These are phyloP conservation scores for Lycia hirtaria DNA, from an alignment of 2,888 invertebrate species.

Conservation along the genomic window DNA sequence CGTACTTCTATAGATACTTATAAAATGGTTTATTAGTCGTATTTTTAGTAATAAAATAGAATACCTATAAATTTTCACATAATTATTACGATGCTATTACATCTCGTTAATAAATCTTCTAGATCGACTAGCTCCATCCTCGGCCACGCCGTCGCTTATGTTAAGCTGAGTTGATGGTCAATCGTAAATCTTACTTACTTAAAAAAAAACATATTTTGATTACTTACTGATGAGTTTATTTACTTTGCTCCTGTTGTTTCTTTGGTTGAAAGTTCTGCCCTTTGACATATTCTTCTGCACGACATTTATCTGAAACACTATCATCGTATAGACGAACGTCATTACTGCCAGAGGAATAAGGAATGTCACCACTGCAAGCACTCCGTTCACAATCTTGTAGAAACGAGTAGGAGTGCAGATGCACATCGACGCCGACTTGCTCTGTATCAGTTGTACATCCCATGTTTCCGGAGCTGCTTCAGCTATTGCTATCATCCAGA, in stretches of 20 bases:
- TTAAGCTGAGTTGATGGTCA: too few relatives aligned
- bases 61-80: too few relatives aligned
- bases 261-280: constrained; percentile 60
- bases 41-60: too few relatives aligned
- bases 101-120: too few relatives aligned
- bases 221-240: constrained; percentile 68
- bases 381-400: constrained; percentile 56
- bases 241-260: constrained; percentile 60
- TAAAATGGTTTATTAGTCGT: too few relatives aligned
- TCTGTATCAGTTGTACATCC: constrained; percentile 53
- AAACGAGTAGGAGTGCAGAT: constrained; percentile 56
- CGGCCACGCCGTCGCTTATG: too few relatives aligned
- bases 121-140: too few relatives aligned
- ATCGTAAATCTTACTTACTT: too few relatives aligned
- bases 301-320: constrained; percentile 59
- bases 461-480: constrained; percentile 61
- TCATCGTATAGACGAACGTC: constrained; percentile 63
- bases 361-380: constrained; percentile 59
- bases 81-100: too few relatives aligned
- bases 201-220: not conserved
- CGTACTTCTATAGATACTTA: too few relatives aligned
- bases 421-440: constrained; percentile 52
- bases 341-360: constrained; percentile 61
- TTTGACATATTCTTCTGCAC: constrained; percentile 48
- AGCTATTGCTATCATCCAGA: constrained; percentile 60